Evolutionary conservation across 2,113 vertebrate genomes (phyloP), one percentile per base, ranked within the genome.

Genomic region (Mirza zaza): DNA sequence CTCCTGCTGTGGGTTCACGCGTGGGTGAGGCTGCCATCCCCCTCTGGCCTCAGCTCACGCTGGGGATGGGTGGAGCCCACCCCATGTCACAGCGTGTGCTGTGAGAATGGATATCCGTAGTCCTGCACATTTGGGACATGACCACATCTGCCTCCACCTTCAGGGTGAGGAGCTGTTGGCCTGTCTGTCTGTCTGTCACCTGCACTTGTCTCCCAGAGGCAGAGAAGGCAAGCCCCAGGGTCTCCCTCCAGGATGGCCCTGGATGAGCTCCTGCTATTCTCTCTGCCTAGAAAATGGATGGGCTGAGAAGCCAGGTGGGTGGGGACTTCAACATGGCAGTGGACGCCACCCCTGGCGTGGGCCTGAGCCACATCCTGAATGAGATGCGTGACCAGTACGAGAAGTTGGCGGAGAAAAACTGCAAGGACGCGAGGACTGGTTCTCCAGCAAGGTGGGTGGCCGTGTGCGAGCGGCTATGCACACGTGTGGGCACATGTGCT

Each of bases 361-460:
- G 99, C 96, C 97, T 99, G 98, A 98, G 96, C 1, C 98, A 98
- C 8, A 95, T 96, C 13, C 96, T 99, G 63, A 97, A 98, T 5
- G 98, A 98, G 63, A 98, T 99, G 96, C 98, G 99, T 0, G 71
- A 4, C 21, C 98, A 99, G 96, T 99, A 99, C 0, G 98, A 99
- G 29, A 98, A 98, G 76, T 92, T 99, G 6, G 98, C 98, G 0
- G 88, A 98, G 94, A 99, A 98, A 97, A 99, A 99, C 98, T 97
- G 97, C 29, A 98, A 97, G 63, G 99, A 99, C 0, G 98, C 98
- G 98, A 99, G 7, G 98, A 98, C 0, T 98, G 99, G 98, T 99
- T 98, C 97, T 97, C 98, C 84, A 98, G n/a, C 61, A 98, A 98
- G 98, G 99, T 98, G 90, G 67, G 87, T 1, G 87, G 95, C 95